Percentiles rank a stretch among this genome's conserved stretches.
phyloP scores from a whole-genome alignment of 2,888 invertebrate species.

The Cybosia mesomella region DNA sequence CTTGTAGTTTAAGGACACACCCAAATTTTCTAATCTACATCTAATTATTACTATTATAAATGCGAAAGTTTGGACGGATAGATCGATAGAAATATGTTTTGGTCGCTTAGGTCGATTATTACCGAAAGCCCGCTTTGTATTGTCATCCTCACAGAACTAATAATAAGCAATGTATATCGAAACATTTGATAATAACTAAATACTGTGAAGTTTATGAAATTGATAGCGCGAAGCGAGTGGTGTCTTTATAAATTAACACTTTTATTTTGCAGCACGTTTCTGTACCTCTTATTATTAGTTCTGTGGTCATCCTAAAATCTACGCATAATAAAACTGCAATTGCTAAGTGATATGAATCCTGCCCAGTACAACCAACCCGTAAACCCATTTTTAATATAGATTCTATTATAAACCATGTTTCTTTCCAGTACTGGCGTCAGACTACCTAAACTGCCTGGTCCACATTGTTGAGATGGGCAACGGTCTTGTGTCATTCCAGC shows the following conservation, averaged over 20 bases:
- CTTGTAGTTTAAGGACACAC: not conserved
- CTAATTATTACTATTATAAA: not conserved
- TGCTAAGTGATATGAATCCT: no score
- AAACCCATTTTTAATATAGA: not conserved
- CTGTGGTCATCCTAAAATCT: no score
- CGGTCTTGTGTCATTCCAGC: conserved; percentile 98
- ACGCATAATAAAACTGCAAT: no score
- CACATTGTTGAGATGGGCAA: conserved; percentile 99
- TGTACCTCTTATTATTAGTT: no score
- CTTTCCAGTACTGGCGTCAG: conserved; percentile 95
- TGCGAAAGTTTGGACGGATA: not conserved
- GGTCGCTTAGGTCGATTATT: not conserved
- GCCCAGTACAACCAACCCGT: no score
- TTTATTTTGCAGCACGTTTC: no score
- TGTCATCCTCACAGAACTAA: no score
- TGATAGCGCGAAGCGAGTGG: no score
- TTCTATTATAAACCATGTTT: not conserved
- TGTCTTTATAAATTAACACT: no score
- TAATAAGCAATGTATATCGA: no score
- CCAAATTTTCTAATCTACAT: not conserved
- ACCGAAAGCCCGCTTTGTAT: not conserved
- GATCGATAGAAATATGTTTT: not conserved
- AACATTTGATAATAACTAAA: no score
- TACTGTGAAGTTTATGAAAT: no score
- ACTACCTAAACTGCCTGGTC: conserved; percentile 98